These are phyloP conservation scores for Pocillopora verrucosa DNA, from an alignment of 64 coral and sea anemone genomes.

Conservation along the genomic window DNA sequence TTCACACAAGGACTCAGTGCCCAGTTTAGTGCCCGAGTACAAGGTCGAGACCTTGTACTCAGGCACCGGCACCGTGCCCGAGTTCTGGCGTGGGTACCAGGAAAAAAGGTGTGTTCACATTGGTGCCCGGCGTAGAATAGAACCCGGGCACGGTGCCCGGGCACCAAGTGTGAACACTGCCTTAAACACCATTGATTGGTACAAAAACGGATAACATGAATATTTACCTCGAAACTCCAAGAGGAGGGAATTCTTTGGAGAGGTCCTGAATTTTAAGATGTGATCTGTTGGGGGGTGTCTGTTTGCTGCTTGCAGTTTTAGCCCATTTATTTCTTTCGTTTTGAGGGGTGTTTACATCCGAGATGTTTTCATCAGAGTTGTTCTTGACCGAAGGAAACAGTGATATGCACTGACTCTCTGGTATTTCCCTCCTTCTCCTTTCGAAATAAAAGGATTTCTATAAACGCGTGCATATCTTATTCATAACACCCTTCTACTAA, in stretches of 20 bases:
- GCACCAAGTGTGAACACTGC: too few species aligned
- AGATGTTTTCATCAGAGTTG: neutral
- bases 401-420: slow-evolving; percentile 50
- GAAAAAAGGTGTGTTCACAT: too few species aligned
- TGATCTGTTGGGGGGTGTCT: neutral
- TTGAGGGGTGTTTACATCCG: slow-evolving; percentile 47
- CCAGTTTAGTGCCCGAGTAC: too few species aligned
- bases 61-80: too few species aligned
- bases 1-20: too few species aligned
- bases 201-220: neutral
- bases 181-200: neutral
- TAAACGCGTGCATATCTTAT: neutral
- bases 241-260: slow-evolving; percentile 73
- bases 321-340: slow-evolving; percentile 15
- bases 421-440: slow-evolving; percentile 32
- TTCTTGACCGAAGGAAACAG: slow-evolving; percentile 7
- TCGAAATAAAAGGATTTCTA: slow-evolving; percentile 3
- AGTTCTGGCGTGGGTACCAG: too few species aligned
- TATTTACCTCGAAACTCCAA: slow-evolving; percentile 34
- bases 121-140: too few species aligned
- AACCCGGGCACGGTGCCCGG: too few species aligned
- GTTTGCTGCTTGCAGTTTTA: slow-evolving; percentile 29
- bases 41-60: too few species aligned
- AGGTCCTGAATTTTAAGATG: slow-evolving; percentile 9
- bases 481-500: neutral